Evolutionary conservation across 2,113 vertebrate genomes (phyloP).

Genomic region (Aleadryas rufinucha): DNA sequence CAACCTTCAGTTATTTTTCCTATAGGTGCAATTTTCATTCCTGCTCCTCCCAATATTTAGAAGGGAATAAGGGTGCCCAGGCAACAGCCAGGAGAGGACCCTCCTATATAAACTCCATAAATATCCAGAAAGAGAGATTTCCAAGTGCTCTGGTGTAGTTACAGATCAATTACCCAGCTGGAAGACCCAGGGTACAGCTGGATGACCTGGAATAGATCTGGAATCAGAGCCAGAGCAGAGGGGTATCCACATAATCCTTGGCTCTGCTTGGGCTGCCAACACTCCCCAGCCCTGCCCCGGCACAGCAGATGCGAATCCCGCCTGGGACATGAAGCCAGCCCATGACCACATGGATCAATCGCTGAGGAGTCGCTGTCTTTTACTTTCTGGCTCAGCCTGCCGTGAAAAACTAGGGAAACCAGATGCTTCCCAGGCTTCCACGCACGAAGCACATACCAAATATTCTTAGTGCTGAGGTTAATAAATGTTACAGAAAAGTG

Average conservation of each 20-base stretch:
- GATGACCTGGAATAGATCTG: not conserved
- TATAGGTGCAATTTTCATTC: not conserved
- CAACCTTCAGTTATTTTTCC: not conserved
- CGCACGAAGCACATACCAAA: not conserved
- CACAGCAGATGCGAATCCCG: not conserved
- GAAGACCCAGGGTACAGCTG: not conserved
- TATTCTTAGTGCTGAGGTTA: not conserved
- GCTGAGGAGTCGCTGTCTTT: not conserved
- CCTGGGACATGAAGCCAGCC: not conserved
- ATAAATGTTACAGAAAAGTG: not conserved
- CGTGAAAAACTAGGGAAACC: not conserved
- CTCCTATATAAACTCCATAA: not conserved
- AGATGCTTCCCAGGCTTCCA: conserved; percentile 4
- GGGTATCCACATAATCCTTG: not conserved
- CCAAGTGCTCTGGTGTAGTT: not conserved
- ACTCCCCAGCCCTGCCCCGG: not conserved
- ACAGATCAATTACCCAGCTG: not conserved
- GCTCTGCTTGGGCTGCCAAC: not conserved
- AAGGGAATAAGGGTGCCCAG: not conserved
- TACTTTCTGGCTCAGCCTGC: not conserved
- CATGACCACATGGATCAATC: not conserved
- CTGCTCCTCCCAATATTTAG: not conserved
- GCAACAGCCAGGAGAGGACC: not conserved
- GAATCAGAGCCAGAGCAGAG: not conserved
- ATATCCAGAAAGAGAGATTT: not conserved